Base-by-base conservation (phyloP, 2,797 vertebrate genomes). In the Erpetoichthys calabaricus region DNA sequence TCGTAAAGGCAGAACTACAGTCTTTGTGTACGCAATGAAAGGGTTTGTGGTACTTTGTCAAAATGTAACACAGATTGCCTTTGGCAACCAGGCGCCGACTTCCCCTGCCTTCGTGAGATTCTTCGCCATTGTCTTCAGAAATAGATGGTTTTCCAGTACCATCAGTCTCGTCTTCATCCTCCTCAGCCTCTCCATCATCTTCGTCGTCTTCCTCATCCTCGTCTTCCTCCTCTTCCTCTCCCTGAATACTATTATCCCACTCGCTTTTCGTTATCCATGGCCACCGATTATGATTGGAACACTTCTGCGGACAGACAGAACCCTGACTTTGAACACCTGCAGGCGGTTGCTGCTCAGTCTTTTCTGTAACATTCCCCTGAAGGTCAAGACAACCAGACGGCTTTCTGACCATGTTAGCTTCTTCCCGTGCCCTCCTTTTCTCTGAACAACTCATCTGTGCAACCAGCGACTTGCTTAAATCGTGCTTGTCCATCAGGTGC, bases 1-100 rank as follows among this genome's bases (percentile, higher is more conserved):
- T 93, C 47, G 88, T 89, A 72, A 97, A 99, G 4, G 90, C 91
- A 0, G 92, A 86, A 47, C 81, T 88, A 65, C 96, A 99, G 63
- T 88, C 88, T 78, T 94, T 93, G 65, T 91, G 91, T 52, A 97
- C 89, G 68, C 96, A 99, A 64, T 91, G 90, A 81, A 92, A 98
- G 44, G 90, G 91, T 74, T 97, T 97, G 70, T 92, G 92, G 69
- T 94, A 95, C 58, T 91, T 93, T 68, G 88, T 85, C 60, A 94
- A 72, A 68, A 95, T 93, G 59, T 96, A 91, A 71, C 92, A 95
- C 25, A 91, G 75, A 63, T 94, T 97, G 65, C 86, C 80, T 85
- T 92, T 96, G 60, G 91, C 82, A 59, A 91, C 88, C 59, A 90
- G 77, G 62, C 91, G 88, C 65, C 87, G 87, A 59, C 90, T 94